These are phyloP conservation scores for Acleris holmiana DNA, from an alignment of 2,888 invertebrate genomes.

Conservation along the genomic window DNA sequence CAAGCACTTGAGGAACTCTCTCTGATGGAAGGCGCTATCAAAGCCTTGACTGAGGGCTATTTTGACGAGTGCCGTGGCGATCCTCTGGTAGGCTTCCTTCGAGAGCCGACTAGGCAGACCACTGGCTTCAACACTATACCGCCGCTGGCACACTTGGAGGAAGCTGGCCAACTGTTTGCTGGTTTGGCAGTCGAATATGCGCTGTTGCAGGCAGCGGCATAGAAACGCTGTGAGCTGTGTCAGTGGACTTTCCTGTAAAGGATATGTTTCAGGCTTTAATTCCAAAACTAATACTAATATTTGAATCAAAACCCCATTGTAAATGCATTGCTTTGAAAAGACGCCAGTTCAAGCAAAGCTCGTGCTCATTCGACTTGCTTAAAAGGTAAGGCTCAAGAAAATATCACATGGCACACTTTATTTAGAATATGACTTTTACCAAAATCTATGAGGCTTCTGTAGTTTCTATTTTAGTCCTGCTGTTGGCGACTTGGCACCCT, in stretches of 20 bases:
- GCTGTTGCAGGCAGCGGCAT: conserved; percentile 75
- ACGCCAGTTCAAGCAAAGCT: too few species aligned
- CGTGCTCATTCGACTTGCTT: too few species aligned
- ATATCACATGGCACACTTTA: too few species aligned
- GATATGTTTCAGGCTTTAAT: neutral
- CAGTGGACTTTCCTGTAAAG: conserved; percentile 86
- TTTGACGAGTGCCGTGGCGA: conserved; percentile 85
- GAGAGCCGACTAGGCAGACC: conserved; percentile 65
- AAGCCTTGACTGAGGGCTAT: conserved; percentile 85
- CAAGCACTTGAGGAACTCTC: conserved; percentile 85
- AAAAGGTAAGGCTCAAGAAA: too few species aligned
- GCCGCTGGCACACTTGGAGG: conserved; percentile 66
- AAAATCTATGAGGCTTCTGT: too few species aligned
- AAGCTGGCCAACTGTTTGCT: conserved; percentile 64
- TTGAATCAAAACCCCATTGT: too few species aligned
- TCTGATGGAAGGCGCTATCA: conserved; percentile 86
- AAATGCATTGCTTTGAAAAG: too few species aligned
- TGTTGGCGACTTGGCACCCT: too few species aligned
- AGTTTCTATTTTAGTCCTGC: too few species aligned
- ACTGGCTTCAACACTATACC: conserved; percentile 66
- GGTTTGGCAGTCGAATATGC: conserved; percentile 75
- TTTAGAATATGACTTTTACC: too few species aligned
- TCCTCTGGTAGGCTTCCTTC: conserved; percentile 82
- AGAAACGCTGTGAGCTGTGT: conserved; percentile 85
- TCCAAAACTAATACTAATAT: neutral